phyloP scores from a whole-genome alignment of 2,888 invertebrate species.

The Cantharis flavilabris region DNA sequence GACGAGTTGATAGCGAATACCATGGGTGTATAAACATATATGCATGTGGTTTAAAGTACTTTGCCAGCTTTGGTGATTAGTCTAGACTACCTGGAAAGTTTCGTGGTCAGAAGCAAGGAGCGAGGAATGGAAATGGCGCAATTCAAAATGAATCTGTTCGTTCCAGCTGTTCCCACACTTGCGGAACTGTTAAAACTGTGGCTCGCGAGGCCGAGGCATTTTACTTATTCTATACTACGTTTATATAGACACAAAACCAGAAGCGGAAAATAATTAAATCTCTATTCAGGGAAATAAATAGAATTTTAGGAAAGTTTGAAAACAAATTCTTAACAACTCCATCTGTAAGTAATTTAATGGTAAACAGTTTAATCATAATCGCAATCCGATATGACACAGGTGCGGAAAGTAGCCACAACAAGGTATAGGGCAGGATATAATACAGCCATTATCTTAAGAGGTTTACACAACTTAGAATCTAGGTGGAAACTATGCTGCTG shows the following conservation, averaged over 20 bases:
- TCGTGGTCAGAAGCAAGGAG: conserved; percentile 54
- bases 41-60: conserved; percentile 35
- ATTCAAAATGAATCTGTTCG: conserved; percentile 56
- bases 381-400: conserved; percentile 43
- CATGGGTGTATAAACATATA: conserved; percentile 18
- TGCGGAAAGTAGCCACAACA: conserved; percentile 43
- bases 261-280: conserved; percentile 1
- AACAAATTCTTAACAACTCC: neutral
- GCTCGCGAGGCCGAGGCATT: conserved; percentile 27
- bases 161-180: conserved; percentile 56
- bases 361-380: conserved; percentile 43
- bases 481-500: conserved; percentile 33
- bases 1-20: conserved; percentile 8
- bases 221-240: conserved; percentile 17
- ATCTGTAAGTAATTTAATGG: conserved; percentile 23
- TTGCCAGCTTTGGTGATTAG: conserved; percentile 48
- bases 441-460: conserved; percentile 51
- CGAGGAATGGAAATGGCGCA: conserved; percentile 52
- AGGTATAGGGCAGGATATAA: conserved; percentile 44
- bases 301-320: neutral
- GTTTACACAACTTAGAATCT: conserved; percentile 42
- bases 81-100: conserved; percentile 52
- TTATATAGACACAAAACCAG: neutral
- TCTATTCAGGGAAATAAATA: neutral
- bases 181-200: conserved; percentile 47